Percentiles rank a stretch among this genome's conserved stretches.
Evolutionary conservation across 2,888 invertebrate genomes (phyloP).

Genomic region (Dryadula phaetusa): DNA sequence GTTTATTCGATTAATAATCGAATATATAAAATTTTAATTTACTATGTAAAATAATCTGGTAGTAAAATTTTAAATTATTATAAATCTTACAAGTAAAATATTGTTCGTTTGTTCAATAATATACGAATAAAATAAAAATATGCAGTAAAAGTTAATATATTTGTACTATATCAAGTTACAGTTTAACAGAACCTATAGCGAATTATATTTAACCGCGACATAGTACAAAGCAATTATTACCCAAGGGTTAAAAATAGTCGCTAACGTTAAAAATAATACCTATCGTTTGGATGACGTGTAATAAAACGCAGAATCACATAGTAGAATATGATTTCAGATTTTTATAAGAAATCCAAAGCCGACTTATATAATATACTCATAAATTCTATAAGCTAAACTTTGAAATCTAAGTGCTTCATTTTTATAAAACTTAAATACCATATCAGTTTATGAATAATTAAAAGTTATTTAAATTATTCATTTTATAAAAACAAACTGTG

Average conservation of each 20-base stretch:
- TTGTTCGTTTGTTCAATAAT: neutral
- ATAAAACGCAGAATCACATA: slow-evolving; percentile 43
- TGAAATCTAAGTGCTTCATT: neutral
- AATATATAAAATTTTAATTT: neutral
- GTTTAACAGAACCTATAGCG: slow-evolving; percentile 33
- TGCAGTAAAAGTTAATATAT: neutral
- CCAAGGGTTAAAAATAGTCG: slow-evolving; percentile 70
- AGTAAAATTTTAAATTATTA: neutral
- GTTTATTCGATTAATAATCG: slow-evolving; percentile 19
- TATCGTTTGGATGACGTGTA: slow-evolving; percentile 51
- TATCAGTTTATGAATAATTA: neutral
- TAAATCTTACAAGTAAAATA: neutral
- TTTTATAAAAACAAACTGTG: neutral
- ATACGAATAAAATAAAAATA: neutral
- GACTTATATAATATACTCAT: neutral
- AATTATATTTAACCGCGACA: slow-evolving; percentile 46
- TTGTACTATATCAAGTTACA: slow-evolving; percentile 40
- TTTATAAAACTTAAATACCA: neutral
- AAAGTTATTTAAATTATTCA: neutral
- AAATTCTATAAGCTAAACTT: neutral
- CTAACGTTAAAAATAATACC: slow-evolving; percentile 69
- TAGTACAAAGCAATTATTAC: slow-evolving; percentile 65
- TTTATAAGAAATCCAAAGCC: neutral
- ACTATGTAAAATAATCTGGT: neutral
- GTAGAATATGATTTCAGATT: slow-evolving; percentile 21